Evolutionary conservation across 2,888 invertebrate species (phyloP).

Genomic region (Hirtodrosophila cameraria): DNA sequence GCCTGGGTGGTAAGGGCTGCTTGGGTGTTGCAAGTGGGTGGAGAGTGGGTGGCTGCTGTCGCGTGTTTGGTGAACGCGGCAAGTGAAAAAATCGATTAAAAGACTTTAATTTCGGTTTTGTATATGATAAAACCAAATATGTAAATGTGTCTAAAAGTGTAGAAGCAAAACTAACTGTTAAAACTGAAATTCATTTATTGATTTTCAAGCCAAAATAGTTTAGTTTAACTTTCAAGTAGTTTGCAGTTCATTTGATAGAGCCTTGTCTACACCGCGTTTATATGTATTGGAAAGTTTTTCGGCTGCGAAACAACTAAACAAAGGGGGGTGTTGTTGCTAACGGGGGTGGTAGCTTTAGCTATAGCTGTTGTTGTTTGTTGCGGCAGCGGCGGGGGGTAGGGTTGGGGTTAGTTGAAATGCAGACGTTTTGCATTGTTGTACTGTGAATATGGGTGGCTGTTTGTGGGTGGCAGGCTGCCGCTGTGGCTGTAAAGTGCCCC

Average conservation of each 20-base stretch:
- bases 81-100: slow-evolving; percentile 66
- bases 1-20: slow-evolving; percentile 5
- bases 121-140: slow-evolving; percentile 8
- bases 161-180: background rate
- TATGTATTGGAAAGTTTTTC: slow-evolving; percentile 70
- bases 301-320: slow-evolving; percentile 39
- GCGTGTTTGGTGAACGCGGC: slow-evolving; percentile 35
- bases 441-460: too few relatives aligned
- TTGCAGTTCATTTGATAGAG: too few relatives aligned
- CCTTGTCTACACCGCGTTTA: slow-evolving; percentile 45
- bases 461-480: slow-evolving; percentile 36
- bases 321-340: slow-evolving; percentile 10
- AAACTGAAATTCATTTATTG: slow-evolving; percentile 52
- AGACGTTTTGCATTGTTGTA: slow-evolving; percentile 77
- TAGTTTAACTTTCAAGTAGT: too few relatives aligned
- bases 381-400: too few relatives aligned
- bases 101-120: slow-evolving; percentile 35
- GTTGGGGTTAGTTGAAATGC: slow-evolving; percentile 75
- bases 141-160: slow-evolving; percentile 8
- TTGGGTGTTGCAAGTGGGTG: background rate
- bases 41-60: slow-evolving; percentile 29
- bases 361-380: slow-evolving; percentile 44
- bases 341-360: slow-evolving; percentile 29
- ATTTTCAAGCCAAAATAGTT: too few relatives aligned
- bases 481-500: slow-evolving; percentile 77